Base-by-base conservation (phyloP, 2,888 invertebrate genomes). In the Epinotia demarniana region DNA sequence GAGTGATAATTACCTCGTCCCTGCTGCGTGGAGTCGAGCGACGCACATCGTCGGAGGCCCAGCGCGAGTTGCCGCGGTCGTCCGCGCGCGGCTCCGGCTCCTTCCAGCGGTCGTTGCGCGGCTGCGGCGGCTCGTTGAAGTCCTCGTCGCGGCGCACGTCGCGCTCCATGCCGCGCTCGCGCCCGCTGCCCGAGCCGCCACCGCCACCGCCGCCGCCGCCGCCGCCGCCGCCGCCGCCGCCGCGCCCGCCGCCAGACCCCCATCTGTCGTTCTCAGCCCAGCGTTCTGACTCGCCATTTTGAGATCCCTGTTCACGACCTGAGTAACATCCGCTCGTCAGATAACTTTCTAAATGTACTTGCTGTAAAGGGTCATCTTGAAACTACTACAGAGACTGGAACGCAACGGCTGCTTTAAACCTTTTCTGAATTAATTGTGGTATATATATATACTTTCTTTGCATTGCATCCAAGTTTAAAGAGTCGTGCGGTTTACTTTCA, bases 61-160 rank as follows among this genome's bases (percentile, higher is more conserved):
- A 92, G 82, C 93, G 91, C 79, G 91, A 87, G 82, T 86, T 87
- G 82, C 82, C 80, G 79, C 94, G 91, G 27, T 92, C 91, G 70
- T 92, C 91, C 74, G 85, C 73, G 81, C 91, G 89, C 79, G 91
- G 92, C 87, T 94, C 92, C 79, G 94, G 94, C 87, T 95, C 95
- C 89, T 95, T 95, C 95, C 95, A 96, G 82, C 96, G 95, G 86
- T 96, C 95, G 90, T 96, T 96, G 84, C 93, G 90, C 83, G 93
- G 92, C 86, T 87, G 84, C 81, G 92, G 90, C 81, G 95, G 90
- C 83, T 92, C 92, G 83, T 81, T 84, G 79, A 86, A 85, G 83
- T 89, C 88, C 67, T 87, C 90, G 83, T 83, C 92, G 76, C 86
- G 84, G 58, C 85, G 85, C 66, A 86, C 90, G 77, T 85, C 87